A percentile compares a stretch with the other conserved stretches of the same genome.
phyloP scores from a whole-genome alignment of 1,140 invertebrate species.

The Diabrotica undecimpunctata region DNA sequence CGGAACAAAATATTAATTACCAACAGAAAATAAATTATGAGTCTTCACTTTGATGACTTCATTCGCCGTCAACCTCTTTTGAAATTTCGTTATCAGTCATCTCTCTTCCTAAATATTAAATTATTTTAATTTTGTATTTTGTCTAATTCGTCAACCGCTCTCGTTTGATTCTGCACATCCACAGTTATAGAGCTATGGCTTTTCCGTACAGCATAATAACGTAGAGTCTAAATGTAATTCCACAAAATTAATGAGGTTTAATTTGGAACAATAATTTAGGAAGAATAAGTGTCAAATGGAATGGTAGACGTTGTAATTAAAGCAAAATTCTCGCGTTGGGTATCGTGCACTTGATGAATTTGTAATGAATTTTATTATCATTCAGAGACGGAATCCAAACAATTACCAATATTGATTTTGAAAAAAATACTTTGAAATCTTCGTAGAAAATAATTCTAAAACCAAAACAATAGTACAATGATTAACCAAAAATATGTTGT shows the following conservation, averaged over 20 bases:
- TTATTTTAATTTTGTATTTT: constrained; percentile 1
- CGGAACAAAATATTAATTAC: too few relatives aligned
- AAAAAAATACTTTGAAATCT: too few relatives aligned
- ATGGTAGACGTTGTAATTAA: background rate
- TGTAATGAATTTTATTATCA: background rate
- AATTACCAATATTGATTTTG: background rate
- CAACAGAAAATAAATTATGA: too few relatives aligned
- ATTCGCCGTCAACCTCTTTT: too few relatives aligned
- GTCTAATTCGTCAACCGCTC: background rate
- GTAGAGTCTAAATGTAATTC: background rate
- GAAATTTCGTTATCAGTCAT: background rate
- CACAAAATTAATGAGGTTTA: background rate
- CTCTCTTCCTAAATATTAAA: background rate
- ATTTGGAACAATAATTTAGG: background rate
- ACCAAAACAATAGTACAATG: too few relatives aligned
- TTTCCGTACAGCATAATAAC: background rate
- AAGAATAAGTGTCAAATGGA: constrained; percentile 2
- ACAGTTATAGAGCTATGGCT: background rate
- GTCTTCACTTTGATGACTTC: too few relatives aligned
- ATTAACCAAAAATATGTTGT: too few relatives aligned
- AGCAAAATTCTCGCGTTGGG: background rate
- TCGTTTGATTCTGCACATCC: background rate
- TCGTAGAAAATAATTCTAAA: too few relatives aligned
- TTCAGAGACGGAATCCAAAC: background rate
- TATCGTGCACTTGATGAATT: background rate